Conservation (phyloP, 2,797 vertebrate genomes). For the Amazonetta brasiliensis region DNA sequence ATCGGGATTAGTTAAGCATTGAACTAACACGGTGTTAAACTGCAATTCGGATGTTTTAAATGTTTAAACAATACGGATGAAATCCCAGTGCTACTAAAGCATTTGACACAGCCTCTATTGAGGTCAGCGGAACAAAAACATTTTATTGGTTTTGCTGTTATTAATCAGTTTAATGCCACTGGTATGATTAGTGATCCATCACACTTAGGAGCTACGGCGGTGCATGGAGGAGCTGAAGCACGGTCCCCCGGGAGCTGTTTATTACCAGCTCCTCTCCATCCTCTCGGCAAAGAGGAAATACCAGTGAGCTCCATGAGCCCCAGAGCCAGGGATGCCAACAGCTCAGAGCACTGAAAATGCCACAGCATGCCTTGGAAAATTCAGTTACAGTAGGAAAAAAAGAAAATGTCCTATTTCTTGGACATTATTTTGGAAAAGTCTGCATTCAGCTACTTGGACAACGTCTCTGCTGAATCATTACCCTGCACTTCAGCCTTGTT, state of each 20-base stretch:
- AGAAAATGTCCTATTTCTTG: neutral
- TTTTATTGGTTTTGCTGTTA: slow-evolving; percentile 7
- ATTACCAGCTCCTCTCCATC: neutral
- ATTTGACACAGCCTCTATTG: neutral
- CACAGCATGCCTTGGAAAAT: neutral
- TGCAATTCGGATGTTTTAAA: neutral
- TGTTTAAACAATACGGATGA: neutral
- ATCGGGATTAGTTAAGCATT: slow-evolving; percentile 37
- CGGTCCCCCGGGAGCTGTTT: neutral
- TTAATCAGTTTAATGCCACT: slow-evolving; percentile 15
- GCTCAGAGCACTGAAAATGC: neutral
- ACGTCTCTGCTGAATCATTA: neutral
- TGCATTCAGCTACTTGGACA: neutral
- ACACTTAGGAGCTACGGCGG: neutral
- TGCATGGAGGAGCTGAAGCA: neutral
- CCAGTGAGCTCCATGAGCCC: neutral
- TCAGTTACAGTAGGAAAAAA: neutral
- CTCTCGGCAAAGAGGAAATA: neutral
- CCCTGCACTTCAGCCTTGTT: neutral
- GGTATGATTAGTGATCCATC: neutral
- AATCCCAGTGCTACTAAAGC: neutral
- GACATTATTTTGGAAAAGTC: neutral
- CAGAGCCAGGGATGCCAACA: neutral
- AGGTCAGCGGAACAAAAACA: neutral
- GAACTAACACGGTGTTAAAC: slow-evolving; percentile 37